Base-by-base conservation (phyloP, 2,113 vertebrate genomes). In the Lycocorax pyrrhopterus region DNA sequence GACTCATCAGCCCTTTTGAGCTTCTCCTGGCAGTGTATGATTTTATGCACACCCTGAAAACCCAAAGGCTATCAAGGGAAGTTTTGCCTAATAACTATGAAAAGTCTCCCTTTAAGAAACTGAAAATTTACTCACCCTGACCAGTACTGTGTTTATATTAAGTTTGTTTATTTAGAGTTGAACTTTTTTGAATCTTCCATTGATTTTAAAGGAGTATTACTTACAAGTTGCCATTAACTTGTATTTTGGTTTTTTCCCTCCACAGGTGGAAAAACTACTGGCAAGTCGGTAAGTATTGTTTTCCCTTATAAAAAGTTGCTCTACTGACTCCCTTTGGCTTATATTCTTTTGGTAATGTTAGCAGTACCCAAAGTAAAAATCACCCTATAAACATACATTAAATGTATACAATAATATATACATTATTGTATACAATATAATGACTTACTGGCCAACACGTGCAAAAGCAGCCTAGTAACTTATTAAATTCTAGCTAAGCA, bases 281-380 rank as follows among this genome's bases (percentile, higher is more conserved):
- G 12, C 62, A 81, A 30, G 13, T 22, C 26, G 18, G 96, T 97
- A 86, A 93, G 97, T 96, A 37, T 63, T 83, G 10, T 53, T 66
- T 71, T 59, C 33, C 44, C 16, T 26, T 27, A 30, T 3, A 58
- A 72, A 27, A 52, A 58, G 6, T 37, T 71, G 7, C 13, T 68
- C 3, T 66, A 7, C 19, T 51, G 22, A n/a, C 10, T 49, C 16
- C 49, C 16, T 75, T 68, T 25, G 3, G 13, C 14, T 73, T 77
- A 22, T 1, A 1, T 23, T 35, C 33, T 72, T 87, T 72, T 20
- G 23, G 23, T 73, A 84, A 59, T 39, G 20, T 84, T 16, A 89
- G 47, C 20, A 74, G 22, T 22, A 7, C 14, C 55, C 10, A 49
- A 29, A 58, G 19, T 47, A 41, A 73, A 53, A 73, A 20, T 27